Conservation (phyloP, 92 coral and sea anemone genomes). For the Palythoa grandiflora region DNA sequence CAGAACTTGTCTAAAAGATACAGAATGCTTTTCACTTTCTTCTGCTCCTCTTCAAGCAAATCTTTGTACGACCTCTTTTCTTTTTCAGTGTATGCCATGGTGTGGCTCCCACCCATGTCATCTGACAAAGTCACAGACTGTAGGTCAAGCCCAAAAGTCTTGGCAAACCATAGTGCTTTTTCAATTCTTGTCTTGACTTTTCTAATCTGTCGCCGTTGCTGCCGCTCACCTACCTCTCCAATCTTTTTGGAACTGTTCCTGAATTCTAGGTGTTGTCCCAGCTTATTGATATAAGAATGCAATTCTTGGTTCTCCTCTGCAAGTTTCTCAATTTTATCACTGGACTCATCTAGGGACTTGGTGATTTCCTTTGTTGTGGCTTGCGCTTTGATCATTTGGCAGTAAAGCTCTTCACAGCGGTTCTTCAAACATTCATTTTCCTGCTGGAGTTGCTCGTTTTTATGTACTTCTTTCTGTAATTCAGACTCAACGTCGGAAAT, state of each 20-base stretch:
- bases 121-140: constrained; percentile 39
- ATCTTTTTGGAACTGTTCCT: constrained; percentile 13
- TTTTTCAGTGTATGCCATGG: constrained; percentile 27
- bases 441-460: constrained; percentile 16
- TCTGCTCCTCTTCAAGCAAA: constrained; percentile 47
- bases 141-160: constrained; percentile 47
- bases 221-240: constrained; percentile 19
- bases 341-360: constrained; percentile 8
- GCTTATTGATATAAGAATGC: neutral
- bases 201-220: constrained; percentile 51
- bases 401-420: constrained; percentile 21
- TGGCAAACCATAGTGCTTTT: constrained; percentile 61
- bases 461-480: constrained; percentile 3
- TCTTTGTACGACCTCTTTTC: constrained; percentile 40
- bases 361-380: neutral
- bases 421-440: constrained; percentile 37
- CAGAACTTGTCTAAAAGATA: constrained; percentile 49
- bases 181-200: constrained; percentile 5
- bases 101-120: constrained; percentile 36
- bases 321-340: constrained; percentile 27
- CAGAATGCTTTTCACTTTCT: constrained; percentile 39
- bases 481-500: constrained; percentile 18
- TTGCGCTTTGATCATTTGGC: constrained; percentile 13
- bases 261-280: constrained; percentile 17
- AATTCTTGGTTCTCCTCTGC: constrained; percentile 48